These are phyloP conservation scores for Priocnemis perturbator DNA, from an alignment of 2,888 invertebrate species.

Conservation along the genomic window DNA sequence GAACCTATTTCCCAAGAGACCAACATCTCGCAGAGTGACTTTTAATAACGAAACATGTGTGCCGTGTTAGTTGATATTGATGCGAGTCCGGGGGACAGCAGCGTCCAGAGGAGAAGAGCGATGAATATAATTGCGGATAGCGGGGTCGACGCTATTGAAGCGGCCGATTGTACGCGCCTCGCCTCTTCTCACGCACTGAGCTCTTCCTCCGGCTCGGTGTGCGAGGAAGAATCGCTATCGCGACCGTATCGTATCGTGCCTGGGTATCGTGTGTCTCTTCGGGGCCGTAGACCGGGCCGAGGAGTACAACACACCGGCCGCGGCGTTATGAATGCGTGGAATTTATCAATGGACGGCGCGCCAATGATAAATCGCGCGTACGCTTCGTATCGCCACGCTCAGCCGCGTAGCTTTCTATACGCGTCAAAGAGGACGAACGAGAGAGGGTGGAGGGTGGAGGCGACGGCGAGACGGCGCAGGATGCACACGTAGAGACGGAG, in stretches of 20 bases:
- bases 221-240: conserved; percentile 26
- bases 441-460: conserved; percentile 10
- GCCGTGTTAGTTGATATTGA: too few relatives aligned
- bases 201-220: too few relatives aligned
- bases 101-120: too few relatives aligned
- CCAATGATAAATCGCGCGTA: conserved; percentile 71
- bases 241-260: conserved; percentile 55
- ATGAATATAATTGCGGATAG: too few relatives aligned
- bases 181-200: too few relatives aligned
- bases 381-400: conserved; percentile 55
- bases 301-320: conserved; percentile 44
- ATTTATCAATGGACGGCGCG: conserved; percentile 73
- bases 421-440: conserved; percentile 46
- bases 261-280: conserved; percentile 67
- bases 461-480: not conserved
- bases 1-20: too few relatives aligned
- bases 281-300: conserved; percentile 26
- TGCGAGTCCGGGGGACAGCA: too few relatives aligned
- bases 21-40: too few relatives aligned
- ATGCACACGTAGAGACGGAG: not conserved
- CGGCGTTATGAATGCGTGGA: conserved; percentile 71
- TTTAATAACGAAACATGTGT: too few relatives aligned
- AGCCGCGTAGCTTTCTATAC: conserved; percentile 55
- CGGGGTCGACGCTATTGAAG: too few relatives aligned
- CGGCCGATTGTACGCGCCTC: too few relatives aligned